Conservation (phyloP, 2,888 invertebrate species). For the Iphiclides podalirius region DNA sequence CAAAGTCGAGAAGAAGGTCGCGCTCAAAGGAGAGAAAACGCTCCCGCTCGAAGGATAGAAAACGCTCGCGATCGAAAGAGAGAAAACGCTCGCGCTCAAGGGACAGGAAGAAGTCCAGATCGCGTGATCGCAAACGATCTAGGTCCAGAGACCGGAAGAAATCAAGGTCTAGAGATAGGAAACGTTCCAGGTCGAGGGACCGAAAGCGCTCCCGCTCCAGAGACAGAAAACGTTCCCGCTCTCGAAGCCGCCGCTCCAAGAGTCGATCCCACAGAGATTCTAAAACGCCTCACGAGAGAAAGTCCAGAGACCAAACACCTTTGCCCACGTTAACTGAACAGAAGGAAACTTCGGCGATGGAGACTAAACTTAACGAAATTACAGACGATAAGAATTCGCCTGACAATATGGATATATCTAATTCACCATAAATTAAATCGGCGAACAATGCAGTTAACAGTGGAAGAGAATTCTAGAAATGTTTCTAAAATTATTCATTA, state of each 20-base stretch:
- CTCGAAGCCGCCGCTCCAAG: slow-evolving; percentile 66
- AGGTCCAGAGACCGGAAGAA: slow-evolving; percentile 74
- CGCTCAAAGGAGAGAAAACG: slow-evolving; percentile 79
- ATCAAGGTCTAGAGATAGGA: slow-evolving; percentile 68
- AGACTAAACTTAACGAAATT: slow-evolving; percentile 50
- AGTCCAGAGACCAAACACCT: slow-evolving; percentile 63
- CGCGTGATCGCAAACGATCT: slow-evolving; percentile 79
- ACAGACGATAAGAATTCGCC: slow-evolving; percentile 81
- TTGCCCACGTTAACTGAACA: slow-evolving; percentile 51
- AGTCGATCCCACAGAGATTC: slow-evolving; percentile 62
- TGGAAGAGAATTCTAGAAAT: too few species aligned
- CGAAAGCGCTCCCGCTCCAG: slow-evolving; percentile 71
- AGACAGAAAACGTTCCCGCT: slow-evolving; percentile 70
- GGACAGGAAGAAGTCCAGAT: slow-evolving; percentile 80
- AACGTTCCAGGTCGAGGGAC: slow-evolving; percentile 70
- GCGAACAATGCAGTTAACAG: too few species aligned
- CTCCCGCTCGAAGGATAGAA: slow-evolving; percentile 71
- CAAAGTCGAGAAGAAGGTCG: slow-evolving; percentile 74
- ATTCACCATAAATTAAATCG: slow-evolving; percentile 80
- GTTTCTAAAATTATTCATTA: too few species aligned
- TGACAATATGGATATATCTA: slow-evolving; percentile 90
- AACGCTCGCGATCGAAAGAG: slow-evolving; percentile 62
- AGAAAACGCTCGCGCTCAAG: slow-evolving; percentile 67
- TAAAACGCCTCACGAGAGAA: slow-evolving; percentile 61
- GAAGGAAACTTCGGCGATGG: slow-evolving; percentile 42